Evolutionary conservation across 2,888 invertebrate species (phyloP), one percentile per base, ranked within the genome.

Genomic region (Cheiracanthium punctorium): DNA sequence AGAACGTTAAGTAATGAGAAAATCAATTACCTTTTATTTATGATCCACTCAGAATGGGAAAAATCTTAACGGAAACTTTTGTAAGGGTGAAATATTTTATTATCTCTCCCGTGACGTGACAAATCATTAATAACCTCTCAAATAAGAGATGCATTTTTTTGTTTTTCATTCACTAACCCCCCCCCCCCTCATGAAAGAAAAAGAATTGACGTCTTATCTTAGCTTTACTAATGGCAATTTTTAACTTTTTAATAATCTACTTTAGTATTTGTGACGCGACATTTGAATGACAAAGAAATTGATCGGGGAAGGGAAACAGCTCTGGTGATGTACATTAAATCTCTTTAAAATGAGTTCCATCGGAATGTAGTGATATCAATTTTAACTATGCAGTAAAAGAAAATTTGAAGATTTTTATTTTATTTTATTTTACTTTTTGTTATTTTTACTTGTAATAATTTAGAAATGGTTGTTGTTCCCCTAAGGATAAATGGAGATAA

Each of bases 51-150:
- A 17, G 1, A 58, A 58, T 24, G 58, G 24, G 58, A 58, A 58
- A 20, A 24, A 58, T 58, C 58, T 58, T 24, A 58, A 24, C 5
- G 20, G 4, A 24, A 2, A 20, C 24, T 58, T 58, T 58, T 1
- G 20, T 5, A 58, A 24, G 58, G 24, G 58, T 58, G 58, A 58
- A 58, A 58, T 58, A 58, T 58, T 58, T 58, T 58, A 58, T 58
- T 58, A 58, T 58, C 20, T 58, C 24, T 58, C 24, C 4, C 5
- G 17, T 24, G 17, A 58, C 58, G 24, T 58, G 20, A 58, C 37
- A 37, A 37, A 37, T 4, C 10, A 7, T 37, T 37, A 37, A 37
- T 37, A 37, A 37, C 4, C 37, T 37, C 10, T 37, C 7, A 37
- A 37, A 37, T 37, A 37, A 37, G 37, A 37, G 10, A 37, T 37